Conservation (phyloP, 2,113 vertebrate genomes). For the human region DNA sequence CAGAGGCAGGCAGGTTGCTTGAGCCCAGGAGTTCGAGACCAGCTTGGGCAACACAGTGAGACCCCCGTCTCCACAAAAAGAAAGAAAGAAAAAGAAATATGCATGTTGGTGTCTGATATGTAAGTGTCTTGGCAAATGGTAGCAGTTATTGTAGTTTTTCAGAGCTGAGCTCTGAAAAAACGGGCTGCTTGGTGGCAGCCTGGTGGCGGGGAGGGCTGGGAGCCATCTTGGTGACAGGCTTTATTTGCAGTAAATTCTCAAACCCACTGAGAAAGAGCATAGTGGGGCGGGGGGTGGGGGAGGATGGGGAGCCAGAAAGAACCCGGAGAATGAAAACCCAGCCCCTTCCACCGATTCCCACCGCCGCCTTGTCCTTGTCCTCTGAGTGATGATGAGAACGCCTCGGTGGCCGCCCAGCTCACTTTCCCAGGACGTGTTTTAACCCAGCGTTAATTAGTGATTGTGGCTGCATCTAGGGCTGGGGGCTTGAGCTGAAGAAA, state of each 20-base stretch:
- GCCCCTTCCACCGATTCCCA: neutral
- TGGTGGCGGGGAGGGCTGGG: neutral
- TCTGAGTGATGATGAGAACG: neutral
- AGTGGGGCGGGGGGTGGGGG: neutral
- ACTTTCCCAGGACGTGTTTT: neutral
- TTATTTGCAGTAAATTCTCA: slow-evolving; percentile 33
- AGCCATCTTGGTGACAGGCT: neutral
- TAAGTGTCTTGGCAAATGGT: neutral
- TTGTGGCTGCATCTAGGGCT: neutral
- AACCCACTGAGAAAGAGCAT: neutral
- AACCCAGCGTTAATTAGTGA: slow-evolving; percentile 56
- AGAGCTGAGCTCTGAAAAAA: neutral
- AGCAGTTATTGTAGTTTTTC: neutral
- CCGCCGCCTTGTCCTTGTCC: neutral
- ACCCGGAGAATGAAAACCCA: neutral
- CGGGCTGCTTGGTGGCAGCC: neutral
- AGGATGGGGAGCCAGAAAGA: neutral
- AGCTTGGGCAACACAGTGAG: no score
- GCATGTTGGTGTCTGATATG: no score
- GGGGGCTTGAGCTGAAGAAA: slow-evolving; percentile 18
- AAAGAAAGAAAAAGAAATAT: no score
- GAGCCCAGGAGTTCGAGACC: no score
- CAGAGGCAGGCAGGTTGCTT: no score
- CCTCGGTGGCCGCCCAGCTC: neutral
- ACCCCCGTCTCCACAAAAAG: no score